phyloP scores from a whole-genome alignment of 2,888 invertebrate genomes.

The Drosophila tanythrix region DNA sequence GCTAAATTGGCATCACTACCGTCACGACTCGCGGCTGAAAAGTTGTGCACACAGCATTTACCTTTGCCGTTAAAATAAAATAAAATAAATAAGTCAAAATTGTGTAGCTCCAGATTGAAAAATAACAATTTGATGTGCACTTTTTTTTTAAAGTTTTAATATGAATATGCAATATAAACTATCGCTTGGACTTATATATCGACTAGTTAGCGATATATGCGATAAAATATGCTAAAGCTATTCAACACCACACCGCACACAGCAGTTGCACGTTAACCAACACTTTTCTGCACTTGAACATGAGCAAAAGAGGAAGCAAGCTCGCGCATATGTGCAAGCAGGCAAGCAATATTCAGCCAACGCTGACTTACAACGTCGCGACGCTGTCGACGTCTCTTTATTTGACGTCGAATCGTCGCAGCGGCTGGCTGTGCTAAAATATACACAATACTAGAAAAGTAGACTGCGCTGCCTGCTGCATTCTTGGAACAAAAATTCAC shows the following conservation, averaged over 20 bases:
- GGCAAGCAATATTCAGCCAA: slow-evolving; percentile 55
- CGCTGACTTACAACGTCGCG: slow-evolving; percentile 60
- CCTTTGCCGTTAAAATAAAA: neutral
- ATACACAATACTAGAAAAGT: slow-evolving; percentile 63
- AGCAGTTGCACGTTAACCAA: slow-evolving; percentile 20
- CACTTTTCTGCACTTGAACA: slow-evolving; percentile 41
- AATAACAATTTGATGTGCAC: neutral
- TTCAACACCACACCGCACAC: slow-evolving; percentile 20
- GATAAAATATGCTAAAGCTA: neutral
- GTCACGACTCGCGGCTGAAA: neutral
- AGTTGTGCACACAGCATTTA: neutral
- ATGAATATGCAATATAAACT: neutral
- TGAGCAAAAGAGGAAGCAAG: slow-evolving; percentile 64
- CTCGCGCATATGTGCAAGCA: slow-evolving; percentile 37
- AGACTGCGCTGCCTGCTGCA: slow-evolving; percentile 63
- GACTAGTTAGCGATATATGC: slow-evolving; percentile 1
- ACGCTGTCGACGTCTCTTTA: slow-evolving; percentile 70
- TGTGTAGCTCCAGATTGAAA: neutral
- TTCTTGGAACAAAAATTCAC: slow-evolving; percentile 73
- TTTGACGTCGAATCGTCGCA: slow-evolving; percentile 64
- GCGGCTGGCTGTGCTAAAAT: slow-evolving; percentile 65
- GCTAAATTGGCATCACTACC: neutral
- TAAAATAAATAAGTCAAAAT: neutral
- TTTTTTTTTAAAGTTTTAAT: neutral
- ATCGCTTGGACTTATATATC: slow-evolving; percentile 12